These are phyloP conservation scores for Poecilia velifera DNA, from an alignment of 2,797 vertebrate species.

Conservation along the genomic window DNA sequence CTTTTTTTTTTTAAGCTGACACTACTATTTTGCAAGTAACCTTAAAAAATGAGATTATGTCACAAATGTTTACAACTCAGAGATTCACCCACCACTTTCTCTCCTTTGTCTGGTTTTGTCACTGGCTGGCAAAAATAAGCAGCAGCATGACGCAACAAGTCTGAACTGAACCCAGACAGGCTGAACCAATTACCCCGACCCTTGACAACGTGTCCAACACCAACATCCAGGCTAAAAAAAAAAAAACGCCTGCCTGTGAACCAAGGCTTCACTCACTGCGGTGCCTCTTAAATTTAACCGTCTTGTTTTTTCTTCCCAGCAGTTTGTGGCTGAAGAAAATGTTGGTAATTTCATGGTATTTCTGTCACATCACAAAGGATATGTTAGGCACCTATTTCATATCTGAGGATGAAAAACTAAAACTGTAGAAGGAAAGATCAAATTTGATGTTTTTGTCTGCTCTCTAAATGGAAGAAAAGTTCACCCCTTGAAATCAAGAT, in stretches of 20 bases:
- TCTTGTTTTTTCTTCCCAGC: slow-evolving; percentile 27
- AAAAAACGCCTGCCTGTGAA: slow-evolving; percentile 39
- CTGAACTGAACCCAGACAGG: slow-evolving; percentile 64
- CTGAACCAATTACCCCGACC: slow-evolving; percentile 73
- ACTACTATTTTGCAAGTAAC: background rate
- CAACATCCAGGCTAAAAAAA: slow-evolving; percentile 63
- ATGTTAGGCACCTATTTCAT: background rate
- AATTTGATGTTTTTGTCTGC: background rate
- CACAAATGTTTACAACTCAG: slow-evolving; percentile 27
- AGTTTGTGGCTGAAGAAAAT: slow-evolving; percentile 29
- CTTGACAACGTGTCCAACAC: slow-evolving; percentile 70
- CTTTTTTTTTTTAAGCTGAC: background rate
- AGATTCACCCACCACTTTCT: slow-evolving; percentile 41
- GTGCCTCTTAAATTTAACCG: slow-evolving; percentile 51
- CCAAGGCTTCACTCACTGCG: slow-evolving; percentile 46
- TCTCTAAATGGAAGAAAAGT: background rate
- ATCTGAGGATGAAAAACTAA: background rate
- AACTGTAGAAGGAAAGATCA: background rate
- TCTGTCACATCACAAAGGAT: slow-evolving; percentile 1
- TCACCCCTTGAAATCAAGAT: background rate
- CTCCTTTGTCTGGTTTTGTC: slow-evolving; percentile 60
- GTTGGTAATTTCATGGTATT: slow-evolving; percentile 7
- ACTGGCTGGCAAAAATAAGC: slow-evolving; percentile 63
- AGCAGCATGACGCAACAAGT: slow-evolving; percentile 55
- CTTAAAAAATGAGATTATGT: background rate